Evolutionary conservation across 2,113 vertebrate species (phyloP).

Genomic region (Dolichallabes microphthalmus): DNA sequence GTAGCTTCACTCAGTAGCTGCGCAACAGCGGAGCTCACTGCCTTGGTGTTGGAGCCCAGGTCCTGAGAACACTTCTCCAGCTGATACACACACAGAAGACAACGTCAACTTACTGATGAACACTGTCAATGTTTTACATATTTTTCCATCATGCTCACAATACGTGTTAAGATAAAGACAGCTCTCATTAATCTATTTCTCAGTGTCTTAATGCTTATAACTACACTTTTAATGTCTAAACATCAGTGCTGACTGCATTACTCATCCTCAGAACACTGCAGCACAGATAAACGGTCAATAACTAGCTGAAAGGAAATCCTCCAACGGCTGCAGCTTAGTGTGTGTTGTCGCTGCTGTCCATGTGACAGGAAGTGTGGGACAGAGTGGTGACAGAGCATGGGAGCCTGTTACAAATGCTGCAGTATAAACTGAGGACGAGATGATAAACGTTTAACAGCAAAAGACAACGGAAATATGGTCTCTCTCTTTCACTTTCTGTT

Average conservation of each 20-base stretch:
- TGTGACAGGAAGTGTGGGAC: constrained; percentile 46
- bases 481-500: neutral
- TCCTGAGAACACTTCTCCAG: constrained; percentile 94
- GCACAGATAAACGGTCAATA: neutral
- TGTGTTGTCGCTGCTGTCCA: neutral
- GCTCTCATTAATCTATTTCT: neutral
- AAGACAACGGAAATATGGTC: neutral
- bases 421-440: neutral
- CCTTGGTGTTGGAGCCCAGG: constrained; percentile 91
- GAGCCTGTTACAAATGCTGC: neutral
- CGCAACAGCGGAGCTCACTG: constrained; percentile 89
- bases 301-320: constrained; percentile 14
- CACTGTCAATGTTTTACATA: neutral
- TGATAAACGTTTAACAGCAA: neutral
- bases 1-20: constrained; percentile 90
- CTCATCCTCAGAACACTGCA: neutral
- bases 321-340: constrained; percentile 4
- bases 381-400: constrained; percentile 8
- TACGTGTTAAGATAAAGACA: neutral
- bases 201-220: neutral
- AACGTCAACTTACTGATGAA: neutral
- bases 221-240: too few relatives aligned
- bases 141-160: neutral
- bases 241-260: neutral
- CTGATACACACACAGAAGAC: constrained; percentile 62